These are phyloP conservation scores for Arctia plantaginis DNA, from an alignment of 2,888 invertebrate genomes.

Conservation along the genomic window DNA sequence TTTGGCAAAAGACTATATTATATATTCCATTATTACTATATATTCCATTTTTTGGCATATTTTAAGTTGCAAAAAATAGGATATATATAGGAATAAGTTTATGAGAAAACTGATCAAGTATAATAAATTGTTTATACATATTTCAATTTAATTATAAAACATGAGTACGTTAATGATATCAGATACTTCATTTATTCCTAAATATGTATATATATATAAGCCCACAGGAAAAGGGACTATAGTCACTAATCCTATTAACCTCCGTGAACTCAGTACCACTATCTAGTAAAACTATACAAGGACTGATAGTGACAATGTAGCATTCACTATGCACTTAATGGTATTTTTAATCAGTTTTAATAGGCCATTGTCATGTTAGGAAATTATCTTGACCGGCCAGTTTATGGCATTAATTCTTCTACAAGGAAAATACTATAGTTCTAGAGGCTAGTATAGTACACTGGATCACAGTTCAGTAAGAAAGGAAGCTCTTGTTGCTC, in stretches of 20 bases:
- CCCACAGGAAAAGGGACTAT: constrained; percentile 63
- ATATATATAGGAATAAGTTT: not conserved
- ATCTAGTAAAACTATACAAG: constrained; percentile 54
- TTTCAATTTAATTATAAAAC: not conserved
- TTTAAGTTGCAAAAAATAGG: not conserved
- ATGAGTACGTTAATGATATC: constrained; percentile 32
- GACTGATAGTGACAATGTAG: constrained; percentile 38
- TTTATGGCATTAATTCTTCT: not conserved
- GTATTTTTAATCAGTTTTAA: constrained; percentile 57
- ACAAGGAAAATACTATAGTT: not conserved
- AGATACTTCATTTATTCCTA: constrained; percentile 35
- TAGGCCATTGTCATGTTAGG: constrained; percentile 56
- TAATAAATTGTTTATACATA: not conserved
- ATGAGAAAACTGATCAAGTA: not conserved
- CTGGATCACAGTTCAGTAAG: not conserved
- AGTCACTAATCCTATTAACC: constrained; percentile 74
- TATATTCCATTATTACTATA: too few species aligned
- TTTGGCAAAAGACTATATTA: not conserved
- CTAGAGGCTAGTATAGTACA: too few species aligned
- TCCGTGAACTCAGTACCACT: constrained; percentile 62
- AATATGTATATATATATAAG: constrained; percentile 44
- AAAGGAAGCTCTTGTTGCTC: too few species aligned
- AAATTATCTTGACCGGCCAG: constrained; percentile 8
- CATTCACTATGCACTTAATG: constrained; percentile 68
- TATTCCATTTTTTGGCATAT: not conserved